phyloP scores from a whole-genome alignment of 2,113 vertebrate genomes.

The Catharus bicknelli region DNA sequence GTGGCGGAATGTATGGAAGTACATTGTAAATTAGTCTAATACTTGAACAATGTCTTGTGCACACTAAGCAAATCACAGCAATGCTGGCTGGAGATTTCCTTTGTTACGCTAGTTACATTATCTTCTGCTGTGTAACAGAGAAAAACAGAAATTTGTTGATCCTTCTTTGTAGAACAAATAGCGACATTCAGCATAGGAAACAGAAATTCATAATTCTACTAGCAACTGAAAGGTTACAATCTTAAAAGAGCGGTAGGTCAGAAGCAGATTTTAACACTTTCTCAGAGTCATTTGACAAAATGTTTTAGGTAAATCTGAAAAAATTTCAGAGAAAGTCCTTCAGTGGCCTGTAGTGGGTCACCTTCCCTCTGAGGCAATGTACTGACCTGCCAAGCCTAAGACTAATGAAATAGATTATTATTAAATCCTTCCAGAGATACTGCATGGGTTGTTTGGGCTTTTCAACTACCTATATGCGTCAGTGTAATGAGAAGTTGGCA shows the following conservation, averaged over 20 bases:
- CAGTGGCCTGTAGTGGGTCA: background rate
- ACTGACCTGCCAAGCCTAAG: background rate
- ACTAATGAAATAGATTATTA: background rate
- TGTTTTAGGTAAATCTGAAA: background rate
- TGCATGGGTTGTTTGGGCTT: background rate
- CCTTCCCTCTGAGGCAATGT: background rate
- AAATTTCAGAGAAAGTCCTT: background rate
- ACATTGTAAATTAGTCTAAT: background rate
- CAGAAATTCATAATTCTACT: background rate
- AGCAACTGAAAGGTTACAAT: background rate
- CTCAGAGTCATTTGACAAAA: background rate
- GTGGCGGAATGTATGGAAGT: background rate
- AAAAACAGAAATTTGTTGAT: background rate
- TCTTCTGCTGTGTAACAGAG: background rate
- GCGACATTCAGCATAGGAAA: background rate
- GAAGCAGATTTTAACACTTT: background rate
- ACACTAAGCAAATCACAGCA: background rate
- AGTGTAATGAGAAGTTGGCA: constrained; percentile 1
- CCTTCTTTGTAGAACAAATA: background rate
- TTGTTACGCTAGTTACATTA: background rate
- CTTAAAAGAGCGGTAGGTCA: background rate
- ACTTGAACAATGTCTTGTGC: background rate
- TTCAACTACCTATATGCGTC: background rate
- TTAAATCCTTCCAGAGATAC: background rate
- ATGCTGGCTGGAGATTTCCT: background rate